These are phyloP conservation scores for Andrena cerasifolii DNA, from an alignment of 1,140 invertebrate genomes.

Conservation along the genomic window DNA sequence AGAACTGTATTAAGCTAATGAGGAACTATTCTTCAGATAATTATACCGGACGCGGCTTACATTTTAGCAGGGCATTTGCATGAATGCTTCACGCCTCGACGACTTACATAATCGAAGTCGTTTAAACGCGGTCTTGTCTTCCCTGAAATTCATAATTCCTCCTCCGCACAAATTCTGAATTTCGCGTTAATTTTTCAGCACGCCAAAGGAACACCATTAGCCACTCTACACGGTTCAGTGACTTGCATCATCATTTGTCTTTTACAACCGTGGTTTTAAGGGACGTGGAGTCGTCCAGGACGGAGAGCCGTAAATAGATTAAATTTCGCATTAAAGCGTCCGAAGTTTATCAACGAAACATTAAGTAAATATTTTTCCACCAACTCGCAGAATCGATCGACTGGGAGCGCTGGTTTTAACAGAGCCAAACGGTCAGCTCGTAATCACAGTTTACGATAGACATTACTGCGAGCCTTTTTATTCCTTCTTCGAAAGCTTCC, in stretches of 20 bases:
- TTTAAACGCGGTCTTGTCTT: not conserved
- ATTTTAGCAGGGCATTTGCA: not conserved
- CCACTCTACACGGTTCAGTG: not conserved
- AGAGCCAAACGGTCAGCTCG: not conserved
- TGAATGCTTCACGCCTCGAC: no score
- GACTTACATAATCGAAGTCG: no score
- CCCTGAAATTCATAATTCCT: not conserved
- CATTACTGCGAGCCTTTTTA: not conserved
- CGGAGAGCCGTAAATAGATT: no score
- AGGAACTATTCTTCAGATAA: not conserved
- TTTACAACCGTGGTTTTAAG: not conserved
- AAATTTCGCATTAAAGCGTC: not conserved
- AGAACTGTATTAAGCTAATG: not conserved
- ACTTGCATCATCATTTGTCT: not conserved
- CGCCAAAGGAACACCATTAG: not conserved
- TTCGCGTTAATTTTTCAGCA: not conserved
- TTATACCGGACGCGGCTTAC: not conserved
- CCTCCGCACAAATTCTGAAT: no score
- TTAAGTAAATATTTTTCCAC: not conserved
- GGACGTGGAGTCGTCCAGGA: no score
- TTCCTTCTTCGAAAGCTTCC: not conserved
- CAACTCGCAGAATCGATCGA: not conserved
- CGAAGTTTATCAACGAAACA: not conserved
- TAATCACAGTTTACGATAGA: constrained; percentile 20
- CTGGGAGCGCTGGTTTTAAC: not conserved